Percentiles rank a stretch among this genome's conserved stretches.
phyloP scores from a whole-genome alignment of 2,113 vertebrate species.

The Triplophysa siluroides region DNA sequence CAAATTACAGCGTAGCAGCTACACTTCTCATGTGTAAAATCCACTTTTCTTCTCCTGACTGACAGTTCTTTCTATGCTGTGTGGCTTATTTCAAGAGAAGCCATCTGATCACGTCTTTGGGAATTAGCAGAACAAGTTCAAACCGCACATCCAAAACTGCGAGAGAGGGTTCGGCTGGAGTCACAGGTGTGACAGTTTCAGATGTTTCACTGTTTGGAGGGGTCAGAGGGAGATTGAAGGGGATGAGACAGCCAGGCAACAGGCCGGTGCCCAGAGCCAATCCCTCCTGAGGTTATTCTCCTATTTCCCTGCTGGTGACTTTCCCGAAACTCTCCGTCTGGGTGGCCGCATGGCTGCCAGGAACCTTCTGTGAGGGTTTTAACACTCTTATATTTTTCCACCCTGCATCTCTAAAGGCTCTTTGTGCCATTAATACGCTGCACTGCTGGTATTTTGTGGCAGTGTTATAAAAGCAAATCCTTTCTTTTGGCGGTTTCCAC shows the following conservation, averaged over 20 bases:
- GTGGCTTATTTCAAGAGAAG: conserved; percentile 8
- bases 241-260: neutral
- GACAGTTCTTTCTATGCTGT: conserved; percentile 15
- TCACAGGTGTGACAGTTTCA: neutral
- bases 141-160: conserved; percentile 3
- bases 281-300: neutral
- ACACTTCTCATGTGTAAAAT: conserved; percentile 24
- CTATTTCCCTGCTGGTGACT: neutral
- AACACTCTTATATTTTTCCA: neutral
- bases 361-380: neutral
- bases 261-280: neutral
- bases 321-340: neutral
- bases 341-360: conserved; percentile 3
- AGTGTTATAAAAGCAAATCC: neutral
- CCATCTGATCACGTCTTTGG: conserved; percentile 23
- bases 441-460: neutral
- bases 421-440: neutral
- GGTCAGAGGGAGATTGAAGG: conserved; percentile 3
- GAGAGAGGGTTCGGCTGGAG: too few species aligned
- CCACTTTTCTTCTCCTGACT: neutral
- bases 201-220: neutral
- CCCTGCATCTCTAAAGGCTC: neutral
- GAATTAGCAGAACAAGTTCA: neutral
- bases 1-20: conserved; percentile 13
- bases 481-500: neutral